These are phyloP conservation scores for Lagopus muta DNA, from an alignment of 2,113 vertebrate species.

Conservation along the genomic window DNA sequence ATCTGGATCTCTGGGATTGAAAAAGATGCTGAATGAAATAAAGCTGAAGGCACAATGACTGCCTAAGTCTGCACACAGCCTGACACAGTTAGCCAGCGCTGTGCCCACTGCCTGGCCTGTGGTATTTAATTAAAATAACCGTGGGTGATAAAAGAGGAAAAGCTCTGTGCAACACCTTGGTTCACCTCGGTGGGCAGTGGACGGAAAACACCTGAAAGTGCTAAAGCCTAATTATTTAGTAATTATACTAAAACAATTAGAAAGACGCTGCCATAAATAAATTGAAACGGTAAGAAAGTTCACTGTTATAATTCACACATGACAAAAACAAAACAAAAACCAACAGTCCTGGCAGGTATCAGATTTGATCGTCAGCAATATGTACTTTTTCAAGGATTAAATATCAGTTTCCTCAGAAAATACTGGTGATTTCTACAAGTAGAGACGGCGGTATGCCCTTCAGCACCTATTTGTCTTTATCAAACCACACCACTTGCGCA, in stretches of 20 bases:
- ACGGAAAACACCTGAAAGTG: background rate
- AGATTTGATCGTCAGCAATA: background rate
- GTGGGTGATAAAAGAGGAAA: background rate
- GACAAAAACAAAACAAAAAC: background rate
- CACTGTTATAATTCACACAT: background rate
- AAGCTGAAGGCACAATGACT: background rate
- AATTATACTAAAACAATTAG: background rate
- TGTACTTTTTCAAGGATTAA: background rate
- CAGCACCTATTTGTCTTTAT: background rate
- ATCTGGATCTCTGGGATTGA: background rate
- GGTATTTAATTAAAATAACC: background rate
- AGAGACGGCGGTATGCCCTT: fast-evolving
- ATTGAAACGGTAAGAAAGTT: background rate
- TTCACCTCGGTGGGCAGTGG: background rate
- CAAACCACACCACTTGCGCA: background rate
- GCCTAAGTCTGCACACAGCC: background rate
- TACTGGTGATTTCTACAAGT: fast-evolving
- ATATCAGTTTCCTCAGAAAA: background rate
- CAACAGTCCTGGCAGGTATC: background rate
- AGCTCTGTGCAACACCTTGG: background rate
- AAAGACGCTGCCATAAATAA: background rate
- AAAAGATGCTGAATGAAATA: background rate
- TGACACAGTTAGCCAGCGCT: background rate
- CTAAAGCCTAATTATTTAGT: background rate
- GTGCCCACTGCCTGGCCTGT: background rate